Evolutionary conservation across 1,140 invertebrate genomes (phyloP), one percentile per base, ranked within the genome.

Genomic region (Drosophila arizonae): DNA sequence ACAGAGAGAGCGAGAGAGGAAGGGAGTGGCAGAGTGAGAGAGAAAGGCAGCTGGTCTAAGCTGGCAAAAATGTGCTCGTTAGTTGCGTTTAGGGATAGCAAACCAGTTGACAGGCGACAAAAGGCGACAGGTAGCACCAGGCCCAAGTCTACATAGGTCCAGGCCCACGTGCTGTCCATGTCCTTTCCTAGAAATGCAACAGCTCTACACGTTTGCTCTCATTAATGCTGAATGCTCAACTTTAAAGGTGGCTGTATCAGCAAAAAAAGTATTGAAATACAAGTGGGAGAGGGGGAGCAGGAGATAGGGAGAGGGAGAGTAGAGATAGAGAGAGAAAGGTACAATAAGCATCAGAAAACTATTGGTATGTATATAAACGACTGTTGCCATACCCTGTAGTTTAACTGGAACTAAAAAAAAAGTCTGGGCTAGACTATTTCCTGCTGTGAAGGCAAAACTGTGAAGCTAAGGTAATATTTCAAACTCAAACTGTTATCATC

Each of bases 41-140:
- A 8, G 33, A 33, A 10, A 5, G 33, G 33, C 6, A 33, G 9
- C 41, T 17, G 10, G 39, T 52, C 41, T 28, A 58, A 48, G 30
- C 72, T 56, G 56, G 43, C 61, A 50, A 67, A 76, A 54, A 65
- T 60, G 21, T 51, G 76, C 66, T 63, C 63, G 80, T 84, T 85
- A 79, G 73, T 52, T 63, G 71, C 63, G 57, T 71, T 62, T 50
- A 39, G 66, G 61, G 70, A 70, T 87, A 60, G 77, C 63, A 76
- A 86, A 78, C 62, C 68, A 67, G 82, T 84, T 71, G 81, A 80
- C 72, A 72, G 48, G 46, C 56, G 5, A 21, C 45, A 63, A 6
- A 21, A 43, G 55, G n/a, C 30, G 9, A 1, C 64, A 6, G 30
- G 26, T 52, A 57, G 66, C 45, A 30, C 68, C 64, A 36, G 48